These are phyloP conservation scores for Nettapus auritus DNA, from an alignment of 2,113 vertebrate species.

Conservation along the genomic window DNA sequence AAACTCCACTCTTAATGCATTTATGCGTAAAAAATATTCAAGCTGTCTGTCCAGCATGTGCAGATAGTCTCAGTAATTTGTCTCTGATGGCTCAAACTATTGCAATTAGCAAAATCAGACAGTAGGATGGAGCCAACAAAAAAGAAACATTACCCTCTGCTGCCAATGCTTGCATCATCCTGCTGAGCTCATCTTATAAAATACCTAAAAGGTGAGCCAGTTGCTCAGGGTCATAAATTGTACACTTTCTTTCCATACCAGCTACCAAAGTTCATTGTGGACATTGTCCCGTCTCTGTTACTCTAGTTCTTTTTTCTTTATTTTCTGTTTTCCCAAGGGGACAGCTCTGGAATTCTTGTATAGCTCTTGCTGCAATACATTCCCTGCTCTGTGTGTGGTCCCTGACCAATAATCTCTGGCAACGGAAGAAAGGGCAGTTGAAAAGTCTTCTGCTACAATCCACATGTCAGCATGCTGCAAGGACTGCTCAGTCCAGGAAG, in stretches of 20 bases:
- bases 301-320: background rate
- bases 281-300: background rate
- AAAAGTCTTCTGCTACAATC: background rate
- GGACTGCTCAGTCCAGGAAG: background rate
- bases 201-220: conserved; percentile 24
- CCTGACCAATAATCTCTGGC: background rate
- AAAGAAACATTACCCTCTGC: conserved; percentile 28
- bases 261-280: background rate
- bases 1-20: background rate
- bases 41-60: background rate
- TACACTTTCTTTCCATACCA: background rate
- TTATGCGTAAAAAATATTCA: background rate
- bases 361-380: background rate
- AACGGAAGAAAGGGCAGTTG: background rate
- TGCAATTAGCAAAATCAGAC: conserved; percentile 48
- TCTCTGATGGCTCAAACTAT: conserved; percentile 3
- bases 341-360: background rate
- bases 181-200: conserved; percentile 48
- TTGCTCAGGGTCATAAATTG: conserved; percentile 16
- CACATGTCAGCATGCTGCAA: background rate
- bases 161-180: conserved; percentile 57
- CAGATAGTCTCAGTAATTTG: background rate
- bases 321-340: background rate
- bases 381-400: background rate
- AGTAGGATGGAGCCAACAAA: conserved; percentile 37